Evolutionary conservation across 1,140 invertebrate genomes (phyloP).

Genomic region (Leptopilina clavipes): DNA sequence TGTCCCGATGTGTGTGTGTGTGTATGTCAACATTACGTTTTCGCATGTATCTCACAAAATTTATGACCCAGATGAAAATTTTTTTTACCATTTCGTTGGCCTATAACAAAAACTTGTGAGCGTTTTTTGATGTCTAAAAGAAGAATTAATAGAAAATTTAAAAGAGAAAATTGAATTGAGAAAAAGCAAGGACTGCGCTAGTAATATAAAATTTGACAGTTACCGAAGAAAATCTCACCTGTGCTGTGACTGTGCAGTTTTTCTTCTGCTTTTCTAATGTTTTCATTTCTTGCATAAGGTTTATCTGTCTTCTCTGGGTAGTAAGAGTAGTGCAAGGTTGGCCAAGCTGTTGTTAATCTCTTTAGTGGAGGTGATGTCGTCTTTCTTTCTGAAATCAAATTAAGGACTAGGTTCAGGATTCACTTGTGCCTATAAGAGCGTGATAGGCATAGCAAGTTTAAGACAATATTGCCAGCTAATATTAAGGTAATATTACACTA

Average conservation of each 20-base stretch:
- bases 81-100: no score
- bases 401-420: constrained; percentile 62
- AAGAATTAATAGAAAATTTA: no score
- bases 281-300: constrained; percentile 63
- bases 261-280: constrained; percentile 64
- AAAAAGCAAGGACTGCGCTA: constrained; percentile 4
- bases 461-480: no score
- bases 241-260: constrained; percentile 63
- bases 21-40: no score
- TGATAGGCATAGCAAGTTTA: no score
- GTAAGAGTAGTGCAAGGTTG: constrained; percentile 65
- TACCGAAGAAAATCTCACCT: constrained; percentile 61
- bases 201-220: neutral
- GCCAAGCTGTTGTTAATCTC: constrained; percentile 68
- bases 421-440: constrained; percentile 30
- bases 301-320: constrained; percentile 69
- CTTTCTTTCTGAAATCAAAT: constrained; percentile 70
- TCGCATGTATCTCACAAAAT: no score
- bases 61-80: no score
- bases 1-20: no score
- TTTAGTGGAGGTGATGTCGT: constrained; percentile 64
- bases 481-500: no score
- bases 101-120: no score
- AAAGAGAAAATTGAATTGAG: no score
- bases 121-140: no score